Conservation (phyloP, 2,888 invertebrate genomes). For the Blastobasis lacticolella region DNA sequence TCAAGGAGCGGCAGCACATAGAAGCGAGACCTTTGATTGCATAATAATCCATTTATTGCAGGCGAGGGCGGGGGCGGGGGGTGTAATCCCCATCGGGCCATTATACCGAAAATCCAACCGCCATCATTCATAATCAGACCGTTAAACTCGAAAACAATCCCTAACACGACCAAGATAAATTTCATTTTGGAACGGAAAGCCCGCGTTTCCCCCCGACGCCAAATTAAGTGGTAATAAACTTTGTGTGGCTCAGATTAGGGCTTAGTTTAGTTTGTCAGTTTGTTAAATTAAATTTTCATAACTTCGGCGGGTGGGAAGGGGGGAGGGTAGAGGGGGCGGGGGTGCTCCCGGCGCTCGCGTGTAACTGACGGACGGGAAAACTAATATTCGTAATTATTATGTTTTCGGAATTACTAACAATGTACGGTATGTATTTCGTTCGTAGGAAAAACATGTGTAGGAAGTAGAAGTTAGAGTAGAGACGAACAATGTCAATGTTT, state of each 20-base stretch:
- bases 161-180: slow-evolving; percentile 36
- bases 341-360: slow-evolving; percentile 33
- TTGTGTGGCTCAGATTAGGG: slow-evolving; percentile 48
- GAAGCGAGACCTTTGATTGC: slow-evolving; percentile 48
- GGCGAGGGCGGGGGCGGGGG: slow-evolving; percentile 50
- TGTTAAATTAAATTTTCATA: slow-evolving; percentile 72
- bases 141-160: slow-evolving; percentile 29
- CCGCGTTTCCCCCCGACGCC: slow-evolving; percentile 31
- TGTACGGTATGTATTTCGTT: too few species aligned
- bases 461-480: too few species aligned
- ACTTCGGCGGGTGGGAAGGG: slow-evolving; percentile 31
- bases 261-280: slow-evolving; percentile 55
- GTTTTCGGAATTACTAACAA: slow-evolving; percentile 2
- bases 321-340: slow-evolving; percentile 11
- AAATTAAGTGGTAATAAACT: slow-evolving; percentile 57
- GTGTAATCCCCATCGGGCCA: slow-evolving; percentile 67
- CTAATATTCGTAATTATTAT: slow-evolving; percentile 58
- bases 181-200: slow-evolving; percentile 34
- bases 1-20: not conserved
- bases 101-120: slow-evolving; percentile 62
- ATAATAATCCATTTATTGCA: slow-evolving; percentile 64
- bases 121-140: slow-evolving; percentile 43
- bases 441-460: too few species aligned
- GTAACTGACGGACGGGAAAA: slow-evolving; percentile 49
- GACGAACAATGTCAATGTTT: too few species aligned